Base-by-base conservation (phyloP, 2,888 invertebrate species). In the Aspidiotus rigidus region DNA sequence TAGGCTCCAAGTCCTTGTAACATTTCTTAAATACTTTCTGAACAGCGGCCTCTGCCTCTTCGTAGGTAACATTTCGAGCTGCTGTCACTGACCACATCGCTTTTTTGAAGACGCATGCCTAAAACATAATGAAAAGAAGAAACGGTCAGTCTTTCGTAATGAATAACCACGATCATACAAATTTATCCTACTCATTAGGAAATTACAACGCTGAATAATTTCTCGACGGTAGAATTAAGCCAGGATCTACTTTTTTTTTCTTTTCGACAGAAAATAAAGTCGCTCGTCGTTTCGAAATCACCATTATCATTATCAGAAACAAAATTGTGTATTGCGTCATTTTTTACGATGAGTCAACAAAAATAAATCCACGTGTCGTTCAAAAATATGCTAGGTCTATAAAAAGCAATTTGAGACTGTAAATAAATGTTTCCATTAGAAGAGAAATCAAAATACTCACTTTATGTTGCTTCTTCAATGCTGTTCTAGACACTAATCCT, bases 1-100 rank as follows among this genome's bases (percentile, higher is more conserved):
- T 84, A 0, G 97, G 97, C 77, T 97, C 97, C 74, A 95, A 80
- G 78, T 97, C 96, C 17, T 84, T 84, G 76, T 96, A 96, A 78
- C 97, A 97, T 77, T 86, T 89, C 0, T 86, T 83, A 79, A 97
- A 97, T 0, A 96, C 95, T 75, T 87, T 83, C 73, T 95, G 88
- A 39, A 97, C 88, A 0, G 89, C 85, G 41, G 83, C 83, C 15
- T 83, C 79, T 0, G 93, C 95, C 77, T 91, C 86, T 62, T 82
- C 80, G 71, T 82, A 80, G 0, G 83, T 81, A 16, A 95, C 84
- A 75, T 89, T 85, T 67, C 93, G 83, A 0, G 90, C 91, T 62
- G 91, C 87, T 74, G 92, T 75, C 1, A 97, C 85, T 0, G 96
- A 95, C 73, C 86, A 82, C 39, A 89, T 75, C 0, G 97, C 96